Evolutionary conservation across 2,888 invertebrate species (phyloP), one percentile per base, ranked within the genome.

Genomic region (Hyles lineata): DNA sequence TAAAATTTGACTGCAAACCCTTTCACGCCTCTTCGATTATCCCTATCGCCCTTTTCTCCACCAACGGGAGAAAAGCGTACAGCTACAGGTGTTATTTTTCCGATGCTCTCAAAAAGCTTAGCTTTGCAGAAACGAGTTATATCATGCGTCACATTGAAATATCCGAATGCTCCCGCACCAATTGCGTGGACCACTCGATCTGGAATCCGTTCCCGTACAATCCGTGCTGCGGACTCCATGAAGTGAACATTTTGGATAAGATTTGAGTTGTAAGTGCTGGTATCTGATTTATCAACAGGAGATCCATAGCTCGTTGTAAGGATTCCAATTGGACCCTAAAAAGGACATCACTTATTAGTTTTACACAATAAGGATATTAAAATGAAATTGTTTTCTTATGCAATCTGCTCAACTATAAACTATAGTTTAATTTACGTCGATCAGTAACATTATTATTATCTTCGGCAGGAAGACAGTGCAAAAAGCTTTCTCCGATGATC

Each of bases 101-200:
- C 97, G 58, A 98, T 90, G 23, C 92, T 89, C 21, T 96, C 96
- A 87, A 98, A 98, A 0, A 98, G 90, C 77, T 96, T 96, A 0
- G 98, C 97, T 73, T 96, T 97, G 72, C 95, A 95, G 85, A 97
- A 98, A 82, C 96, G 95, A 1, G 96, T 95, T 69, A 98, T 97
- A 86, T 98, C 97, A 81, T 98, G 96, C 0, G 97, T 98, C 2
- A 98, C 97, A 89, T 97, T 97, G 80, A 98, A 97, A 83, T 97
- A 97, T 1, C 97, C 97, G 85, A 97, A 97, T 2, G 97, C 97
- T 23, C 97, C 98, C 59, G 97, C 97, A 75, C 98, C 99, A 92
- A 98, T 99, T 0, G 99, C 98, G 87, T 98, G 98, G 1, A 98
- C 98, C 0, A 98, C 97, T 79, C 99, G 95, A 87, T 98, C 98